Conservation (phyloP, 1,140 invertebrate species). For the Ceratina australensis region DNA sequence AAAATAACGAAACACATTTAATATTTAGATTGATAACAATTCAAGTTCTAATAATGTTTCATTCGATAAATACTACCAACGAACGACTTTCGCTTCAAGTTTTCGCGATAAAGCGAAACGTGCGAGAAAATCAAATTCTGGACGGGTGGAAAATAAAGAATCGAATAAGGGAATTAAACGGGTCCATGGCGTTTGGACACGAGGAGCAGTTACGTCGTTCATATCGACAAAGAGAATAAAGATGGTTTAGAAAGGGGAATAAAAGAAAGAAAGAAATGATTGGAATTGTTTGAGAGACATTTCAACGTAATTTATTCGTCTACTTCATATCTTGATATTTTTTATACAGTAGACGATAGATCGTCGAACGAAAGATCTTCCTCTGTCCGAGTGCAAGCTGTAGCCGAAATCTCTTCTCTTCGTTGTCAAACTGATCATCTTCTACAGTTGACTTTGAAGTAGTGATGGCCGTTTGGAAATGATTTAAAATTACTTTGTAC, state of each 20-base stretch:
- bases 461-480: no score
- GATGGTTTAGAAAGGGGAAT: background rate
- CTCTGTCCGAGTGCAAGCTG: background rate
- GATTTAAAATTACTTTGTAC: no score
- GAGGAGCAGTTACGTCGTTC: constrained; percentile 42
- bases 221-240: constrained; percentile 20
- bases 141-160: constrained; percentile 22
- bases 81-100: constrained; percentile 6
- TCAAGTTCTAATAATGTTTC: background rate
- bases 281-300: constrained; percentile 52
- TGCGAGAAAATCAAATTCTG: constrained; percentile 42
- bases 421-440: constrained; percentile 21
- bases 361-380: constrained; percentile 26
- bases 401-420: background rate
- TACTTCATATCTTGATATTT: constrained; percentile 52
- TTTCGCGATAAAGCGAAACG: constrained; percentile 18
- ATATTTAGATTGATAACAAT: background rate
- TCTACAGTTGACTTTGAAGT: background rate
- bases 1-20: no score
- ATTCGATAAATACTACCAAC: constrained; percentile 29
- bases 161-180: constrained; percentile 28
- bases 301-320: constrained; percentile 52
- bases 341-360: constrained; percentile 32
- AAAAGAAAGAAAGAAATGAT: constrained; percentile 33
- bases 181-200: constrained; percentile 34